A percentile compares a stretch with the other conserved stretches of the same genome.
phyloP scores from a whole-genome alignment of 1,140 invertebrate species.

The Idris sp. region DNA sequence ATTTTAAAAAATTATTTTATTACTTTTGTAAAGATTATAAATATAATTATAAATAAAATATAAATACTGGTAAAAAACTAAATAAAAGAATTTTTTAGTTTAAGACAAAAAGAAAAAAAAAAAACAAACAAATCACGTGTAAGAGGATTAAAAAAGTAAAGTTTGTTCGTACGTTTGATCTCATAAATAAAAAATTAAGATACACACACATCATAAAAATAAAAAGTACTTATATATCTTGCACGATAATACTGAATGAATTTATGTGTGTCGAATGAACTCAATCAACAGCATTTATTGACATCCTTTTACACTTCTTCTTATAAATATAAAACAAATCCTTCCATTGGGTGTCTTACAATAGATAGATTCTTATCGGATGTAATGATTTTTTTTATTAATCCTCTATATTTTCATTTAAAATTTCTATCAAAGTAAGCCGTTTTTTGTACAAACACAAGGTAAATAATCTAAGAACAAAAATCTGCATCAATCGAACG shows the following conservation, averaged over 20 bases:
- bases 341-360: slow-evolving; percentile 46
- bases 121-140: slow-evolving; percentile 1
- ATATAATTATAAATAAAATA: slow-evolving; percentile 5
- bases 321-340: slow-evolving; percentile 60
- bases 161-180: no score
- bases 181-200: no score
- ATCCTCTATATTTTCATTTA: slow-evolving; percentile 40
- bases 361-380: slow-evolving; percentile 38
- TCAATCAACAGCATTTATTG: slow-evolving; percentile 62
- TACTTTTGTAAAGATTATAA: no score
- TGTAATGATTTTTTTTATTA: slow-evolving; percentile 26
- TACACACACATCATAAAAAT: slow-evolving; percentile 11
- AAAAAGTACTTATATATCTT: slow-evolving; percentile 11
- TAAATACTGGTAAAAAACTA: slow-evolving; percentile 5
- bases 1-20: no score
- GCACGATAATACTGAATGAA: slow-evolving; percentile 41
- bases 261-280: slow-evolving; percentile 49
- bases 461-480: slow-evolving; percentile 35
- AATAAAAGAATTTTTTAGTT: no score
- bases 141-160: slow-evolving; percentile 13
- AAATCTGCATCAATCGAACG: slow-evolving; percentile 20
- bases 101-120: not conserved
- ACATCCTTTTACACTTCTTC: slow-evolving; percentile 63
- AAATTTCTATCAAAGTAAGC: slow-evolving; percentile 44
- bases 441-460: slow-evolving; percentile 56